These are phyloP conservation scores for Platycercus adscitus DNA, from an alignment of 2,113 vertebrate species.

Conservation along the genomic window DNA sequence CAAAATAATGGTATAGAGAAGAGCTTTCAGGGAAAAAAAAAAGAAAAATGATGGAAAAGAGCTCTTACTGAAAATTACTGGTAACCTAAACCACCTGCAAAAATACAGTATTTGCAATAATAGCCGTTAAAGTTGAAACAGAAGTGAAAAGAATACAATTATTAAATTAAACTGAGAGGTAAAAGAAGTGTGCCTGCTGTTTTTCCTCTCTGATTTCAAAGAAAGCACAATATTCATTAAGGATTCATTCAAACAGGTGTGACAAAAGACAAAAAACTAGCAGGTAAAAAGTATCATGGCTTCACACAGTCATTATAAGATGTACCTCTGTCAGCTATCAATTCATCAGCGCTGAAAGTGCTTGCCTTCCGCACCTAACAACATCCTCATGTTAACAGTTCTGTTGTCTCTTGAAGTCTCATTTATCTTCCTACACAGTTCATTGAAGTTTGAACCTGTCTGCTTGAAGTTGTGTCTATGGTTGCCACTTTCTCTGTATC, in stretches of 20 bases:
- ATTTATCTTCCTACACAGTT: constrained; percentile 61
- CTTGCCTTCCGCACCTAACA: constrained; percentile 37
- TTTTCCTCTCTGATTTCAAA: constrained; percentile 36
- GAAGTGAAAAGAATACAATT: constrained; percentile 41
- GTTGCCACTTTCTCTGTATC: constrained; percentile 38
- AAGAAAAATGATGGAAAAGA: background rate
- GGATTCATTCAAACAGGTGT: background rate
- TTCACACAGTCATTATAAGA: background rate
- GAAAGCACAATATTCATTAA: background rate
- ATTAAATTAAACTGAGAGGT: constrained; percentile 43
- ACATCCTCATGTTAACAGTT: constrained; percentile 45
- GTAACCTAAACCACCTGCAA: constrained; percentile 53
- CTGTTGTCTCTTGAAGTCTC: constrained; percentile 49
- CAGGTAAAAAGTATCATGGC: constrained; percentile 1
- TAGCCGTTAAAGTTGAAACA: constrained; percentile 20
- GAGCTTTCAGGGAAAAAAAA: background rate
- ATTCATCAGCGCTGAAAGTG: background rate
- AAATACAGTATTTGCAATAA: constrained; percentile 6
- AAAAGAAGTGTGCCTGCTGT: constrained; percentile 1
- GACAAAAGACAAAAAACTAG: background rate
- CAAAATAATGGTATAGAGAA: constrained; percentile 38
- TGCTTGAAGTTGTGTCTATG: constrained; percentile 28
- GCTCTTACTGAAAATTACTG: constrained; percentile 2
- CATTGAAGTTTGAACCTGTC: constrained; percentile 35
- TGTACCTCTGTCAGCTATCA: constrained; percentile 27